These are phyloP conservation scores for Eretmochelys imbricata DNA, from an alignment of 2,113 vertebrate genomes.

Conservation along the genomic window DNA sequence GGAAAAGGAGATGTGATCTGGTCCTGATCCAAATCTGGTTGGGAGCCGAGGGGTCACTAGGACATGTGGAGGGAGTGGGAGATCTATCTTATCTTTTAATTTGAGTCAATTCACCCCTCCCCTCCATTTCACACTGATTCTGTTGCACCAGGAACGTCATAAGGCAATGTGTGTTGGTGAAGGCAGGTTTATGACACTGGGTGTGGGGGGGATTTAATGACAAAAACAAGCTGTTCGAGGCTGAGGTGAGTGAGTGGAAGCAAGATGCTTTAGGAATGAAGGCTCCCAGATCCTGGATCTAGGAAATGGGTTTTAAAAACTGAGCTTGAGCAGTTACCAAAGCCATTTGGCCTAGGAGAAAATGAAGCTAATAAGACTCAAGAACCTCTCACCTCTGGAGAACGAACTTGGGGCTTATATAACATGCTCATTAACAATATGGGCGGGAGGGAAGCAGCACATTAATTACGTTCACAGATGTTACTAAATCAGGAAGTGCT, in stretches of 20 bases:
- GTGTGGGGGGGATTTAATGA: not conserved
- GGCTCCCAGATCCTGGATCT: not conserved
- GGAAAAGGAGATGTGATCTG: not conserved
- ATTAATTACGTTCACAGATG: not conserved
- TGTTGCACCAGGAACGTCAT: not conserved
- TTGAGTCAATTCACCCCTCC: accelerated
- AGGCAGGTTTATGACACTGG: not conserved
- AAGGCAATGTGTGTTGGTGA: not conserved
- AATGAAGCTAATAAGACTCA: not conserved
- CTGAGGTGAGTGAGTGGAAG: not conserved
- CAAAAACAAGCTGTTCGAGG: not conserved
- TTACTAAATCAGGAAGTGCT: not conserved
- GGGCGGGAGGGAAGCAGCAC: not conserved
- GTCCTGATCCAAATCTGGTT: not conserved
- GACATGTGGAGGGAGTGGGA: not conserved
- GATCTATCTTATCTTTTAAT: not conserved
- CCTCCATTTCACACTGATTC: accelerated
- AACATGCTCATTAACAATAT: not conserved
- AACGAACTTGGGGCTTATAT: not conserved
- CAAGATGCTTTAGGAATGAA: not conserved
- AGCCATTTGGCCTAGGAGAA: not conserved
- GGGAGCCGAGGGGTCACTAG: not conserved
- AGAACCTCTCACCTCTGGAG: not conserved
- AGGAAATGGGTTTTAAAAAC: not conserved
- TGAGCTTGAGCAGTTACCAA: not conserved